phyloP scores from a whole-genome alignment of 2,888 invertebrate species.

The Gastracanthus pulcherrimus region DNA sequence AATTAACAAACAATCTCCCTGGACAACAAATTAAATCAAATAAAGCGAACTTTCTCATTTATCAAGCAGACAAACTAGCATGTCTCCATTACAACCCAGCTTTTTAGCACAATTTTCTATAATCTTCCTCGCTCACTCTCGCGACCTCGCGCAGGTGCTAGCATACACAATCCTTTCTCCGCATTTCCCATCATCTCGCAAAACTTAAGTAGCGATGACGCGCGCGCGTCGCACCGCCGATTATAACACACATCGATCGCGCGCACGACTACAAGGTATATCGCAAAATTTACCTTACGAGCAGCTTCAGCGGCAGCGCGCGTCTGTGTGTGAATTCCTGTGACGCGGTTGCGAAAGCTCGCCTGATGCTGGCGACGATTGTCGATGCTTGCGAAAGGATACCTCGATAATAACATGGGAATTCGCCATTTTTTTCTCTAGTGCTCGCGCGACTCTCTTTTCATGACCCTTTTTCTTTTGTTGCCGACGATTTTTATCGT shows the following conservation, averaged over 20 bases:
- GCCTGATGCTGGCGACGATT: slow-evolving; percentile 41
- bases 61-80: too few relatives aligned
- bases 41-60: too few relatives aligned
- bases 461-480: not conserved
- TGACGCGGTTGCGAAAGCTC: slow-evolving; percentile 10
- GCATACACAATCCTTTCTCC: too few relatives aligned
- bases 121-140: too few relatives aligned
- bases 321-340: slow-evolving; percentile 7
- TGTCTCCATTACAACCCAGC: too few relatives aligned
- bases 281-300: slow-evolving; percentile 31
- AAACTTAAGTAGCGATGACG: not conserved
- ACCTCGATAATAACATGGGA: slow-evolving; percentile 44
- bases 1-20: too few relatives aligned
- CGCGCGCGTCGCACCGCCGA: not conserved
- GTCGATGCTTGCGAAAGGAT: slow-evolving; percentile 49
- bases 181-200: too few relatives aligned
- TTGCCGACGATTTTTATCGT: slow-evolving; percentile 21
- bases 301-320: not conserved
- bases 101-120: too few relatives aligned
- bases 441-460: not conserved
- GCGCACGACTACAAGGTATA: not conserved
- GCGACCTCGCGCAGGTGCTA: too few relatives aligned
- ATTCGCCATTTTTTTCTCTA: slow-evolving; percentile 22
- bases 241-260: slow-evolving; percentile 11
- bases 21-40: too few relatives aligned